These are phyloP conservation scores for Drosophila mayri DNA, from an alignment of 1,140 invertebrate genomes.

Conservation along the genomic window DNA sequence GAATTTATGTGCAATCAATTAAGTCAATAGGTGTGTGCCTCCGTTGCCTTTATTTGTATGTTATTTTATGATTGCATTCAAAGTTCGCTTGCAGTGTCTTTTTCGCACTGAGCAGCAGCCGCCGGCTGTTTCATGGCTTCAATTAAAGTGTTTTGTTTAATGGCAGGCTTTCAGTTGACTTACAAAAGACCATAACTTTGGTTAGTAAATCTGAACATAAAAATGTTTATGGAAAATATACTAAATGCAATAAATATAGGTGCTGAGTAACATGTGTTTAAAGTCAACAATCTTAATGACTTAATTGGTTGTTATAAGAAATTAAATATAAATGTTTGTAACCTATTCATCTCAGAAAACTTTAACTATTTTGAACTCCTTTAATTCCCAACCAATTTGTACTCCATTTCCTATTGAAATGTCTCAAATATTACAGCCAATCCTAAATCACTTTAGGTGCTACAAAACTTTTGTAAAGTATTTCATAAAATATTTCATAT, in stretches of 20 bases:
- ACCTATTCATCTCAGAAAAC: background rate
- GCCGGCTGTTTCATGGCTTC: conserved; percentile 35
- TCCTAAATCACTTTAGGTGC: conserved; percentile 10
- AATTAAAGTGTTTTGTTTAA: conserved; percentile 46
- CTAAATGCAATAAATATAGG: background rate
- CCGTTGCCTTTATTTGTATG: conserved; percentile 7
- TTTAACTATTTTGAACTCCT: background rate
- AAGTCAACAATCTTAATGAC: conserved; percentile 1
- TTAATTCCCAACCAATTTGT: background rate
- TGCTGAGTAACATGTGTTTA: conserved; percentile 1
- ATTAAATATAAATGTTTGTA: background rate
- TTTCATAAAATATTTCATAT: conserved; percentile 28
- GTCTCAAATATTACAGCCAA: background rate
- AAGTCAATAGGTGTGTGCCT: conserved; percentile 71
- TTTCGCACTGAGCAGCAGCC: conserved; percentile 19
- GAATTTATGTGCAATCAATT: conserved; percentile 74
- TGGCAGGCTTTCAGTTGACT: conserved; percentile 10
- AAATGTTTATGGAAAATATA: conserved; percentile 5
- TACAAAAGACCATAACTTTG: conserved; percentile 4
- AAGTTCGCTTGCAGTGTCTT: conserved; percentile 14
- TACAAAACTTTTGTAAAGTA: conserved; percentile 27
- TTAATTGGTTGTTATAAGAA: background rate
- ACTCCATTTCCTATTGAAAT: background rate
- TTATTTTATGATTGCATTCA: conserved; percentile 21
- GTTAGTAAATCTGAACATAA: background rate